phyloP scores from a whole-genome alignment of 2,113 vertebrate genomes.

The Syrrhaptes paradoxus region DNA sequence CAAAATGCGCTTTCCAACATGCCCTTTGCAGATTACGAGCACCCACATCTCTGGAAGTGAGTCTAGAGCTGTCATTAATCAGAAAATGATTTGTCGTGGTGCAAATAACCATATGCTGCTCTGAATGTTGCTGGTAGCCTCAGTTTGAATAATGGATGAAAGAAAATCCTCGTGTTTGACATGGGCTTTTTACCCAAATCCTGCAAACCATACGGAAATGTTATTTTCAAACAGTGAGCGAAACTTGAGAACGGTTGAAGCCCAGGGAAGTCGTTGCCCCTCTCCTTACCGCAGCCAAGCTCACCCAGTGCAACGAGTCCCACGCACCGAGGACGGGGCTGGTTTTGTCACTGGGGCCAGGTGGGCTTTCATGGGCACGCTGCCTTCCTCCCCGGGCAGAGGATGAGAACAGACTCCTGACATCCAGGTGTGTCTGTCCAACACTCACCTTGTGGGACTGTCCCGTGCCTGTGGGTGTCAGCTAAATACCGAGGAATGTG shows the following conservation, averaged over 20 bases:
- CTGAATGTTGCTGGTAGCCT: conserved; percentile 28
- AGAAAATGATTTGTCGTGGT: conserved; percentile 36
- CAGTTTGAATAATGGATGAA: conserved; percentile 12
- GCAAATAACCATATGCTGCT: not conserved
- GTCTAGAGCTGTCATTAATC: conserved; percentile 34
- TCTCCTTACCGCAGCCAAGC: not conserved
- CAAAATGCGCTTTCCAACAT: not conserved
- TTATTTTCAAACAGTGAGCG: rapidly evolving
- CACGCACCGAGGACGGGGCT: rapidly evolving
- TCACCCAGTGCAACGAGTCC: not conserved
- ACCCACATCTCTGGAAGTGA: not conserved
- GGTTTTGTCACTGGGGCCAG: not conserved
- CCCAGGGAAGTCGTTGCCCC: not conserved
- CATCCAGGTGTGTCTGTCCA: not conserved
- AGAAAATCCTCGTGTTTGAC: not conserved
- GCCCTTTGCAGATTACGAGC: not conserved
- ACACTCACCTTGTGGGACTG: not conserved
- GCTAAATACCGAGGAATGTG: not conserved
- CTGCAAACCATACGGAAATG: not conserved
- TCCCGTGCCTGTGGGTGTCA: not conserved
- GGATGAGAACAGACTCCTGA: rapidly evolving
- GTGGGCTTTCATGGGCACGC: not conserved
- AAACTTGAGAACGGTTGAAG: not conserved
- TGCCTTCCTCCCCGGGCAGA: not conserved
- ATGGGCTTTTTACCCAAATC: not conserved